A percentile compares a stretch with the other conserved stretches of the same genome.
phyloP scores from a whole-genome alignment of 2,797 vertebrate species.

The Fistularia tabacaria region DNA sequence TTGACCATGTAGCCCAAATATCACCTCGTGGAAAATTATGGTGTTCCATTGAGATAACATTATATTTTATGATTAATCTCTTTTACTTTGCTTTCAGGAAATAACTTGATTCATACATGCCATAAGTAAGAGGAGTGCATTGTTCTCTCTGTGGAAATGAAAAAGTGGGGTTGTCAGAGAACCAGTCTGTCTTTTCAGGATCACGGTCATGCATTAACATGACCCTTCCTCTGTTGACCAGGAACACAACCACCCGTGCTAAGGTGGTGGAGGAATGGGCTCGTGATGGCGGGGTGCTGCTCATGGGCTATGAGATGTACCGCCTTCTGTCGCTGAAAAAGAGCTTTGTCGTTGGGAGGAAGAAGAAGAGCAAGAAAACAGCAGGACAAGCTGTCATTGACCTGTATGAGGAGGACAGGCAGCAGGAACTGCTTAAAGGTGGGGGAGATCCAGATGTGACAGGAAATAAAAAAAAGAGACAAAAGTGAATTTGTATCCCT shows the following conservation, averaged over 20 bases:
- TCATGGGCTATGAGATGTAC: conserved; percentile 99
- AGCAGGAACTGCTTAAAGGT: conserved; percentile 96
- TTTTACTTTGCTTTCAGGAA: too few relatives aligned
- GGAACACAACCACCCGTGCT: conserved; percentile 87
- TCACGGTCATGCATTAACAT: too few relatives aligned
- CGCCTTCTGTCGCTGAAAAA: conserved; percentile 96
- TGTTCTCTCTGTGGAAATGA: too few relatives aligned
- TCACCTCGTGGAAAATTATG: too few relatives aligned
- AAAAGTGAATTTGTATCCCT: too few relatives aligned
- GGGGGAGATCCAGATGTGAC: conserved; percentile 4
- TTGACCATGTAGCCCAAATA: too few relatives aligned
- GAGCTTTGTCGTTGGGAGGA: conserved; percentile 87
- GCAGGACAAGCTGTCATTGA: conserved; percentile 86
- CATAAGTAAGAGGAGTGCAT: too few relatives aligned
- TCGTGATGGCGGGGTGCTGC: conserved; percentile 87
- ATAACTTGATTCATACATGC: too few relatives aligned
- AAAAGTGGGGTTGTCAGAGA: too few relatives aligned
- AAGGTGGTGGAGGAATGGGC: conserved; percentile 93
- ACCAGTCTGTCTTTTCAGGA: too few relatives aligned
- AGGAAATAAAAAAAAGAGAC: not conserved
- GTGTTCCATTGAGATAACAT: too few relatives aligned
- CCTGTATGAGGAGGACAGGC: conserved; percentile 92
- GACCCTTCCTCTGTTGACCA: conserved; percentile 38
- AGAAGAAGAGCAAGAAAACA: conserved; percentile 92
- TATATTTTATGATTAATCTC: too few relatives aligned